A percentile compares a stretch with the other conserved stretches of the same genome.
Evolutionary conservation across 1,140 invertebrate genomes (phyloP).

Genomic region (Elymnias hypermnestra): DNA sequence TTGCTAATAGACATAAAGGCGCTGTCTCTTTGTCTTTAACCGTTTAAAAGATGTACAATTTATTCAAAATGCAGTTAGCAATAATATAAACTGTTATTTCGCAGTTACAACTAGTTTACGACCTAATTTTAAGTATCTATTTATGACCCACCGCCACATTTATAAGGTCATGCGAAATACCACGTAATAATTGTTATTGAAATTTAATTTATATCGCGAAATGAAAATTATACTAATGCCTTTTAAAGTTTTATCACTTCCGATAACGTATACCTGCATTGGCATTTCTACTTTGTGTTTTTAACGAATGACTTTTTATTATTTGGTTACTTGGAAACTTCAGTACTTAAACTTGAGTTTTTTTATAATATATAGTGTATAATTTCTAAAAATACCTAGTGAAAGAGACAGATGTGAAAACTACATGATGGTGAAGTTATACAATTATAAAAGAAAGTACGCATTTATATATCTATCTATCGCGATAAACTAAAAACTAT

Average conservation of each 20-base stretch:
- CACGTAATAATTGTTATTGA: slow-evolving; percentile 1
- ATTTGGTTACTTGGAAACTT: too few relatives aligned
- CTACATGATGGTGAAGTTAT: too few relatives aligned
- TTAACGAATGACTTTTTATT: too few relatives aligned
- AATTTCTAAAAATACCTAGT: too few relatives aligned
- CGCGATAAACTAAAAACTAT: too few relatives aligned
- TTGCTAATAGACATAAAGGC: too few relatives aligned
- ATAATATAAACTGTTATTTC: neutral
- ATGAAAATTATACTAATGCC: neutral
- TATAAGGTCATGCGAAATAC: slow-evolving; percentile 2
- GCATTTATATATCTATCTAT: too few relatives aligned
- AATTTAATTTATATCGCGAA: neutral
- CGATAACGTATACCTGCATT: slow-evolving; percentile 5
- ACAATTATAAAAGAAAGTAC: too few relatives aligned
- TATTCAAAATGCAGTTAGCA: slow-evolving; percentile 1
- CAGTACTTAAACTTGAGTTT: too few relatives aligned
- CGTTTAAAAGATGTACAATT: neutral
- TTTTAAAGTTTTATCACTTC: slow-evolving; percentile 6
- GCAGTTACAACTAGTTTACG: neutral
- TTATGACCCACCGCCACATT: neutral
- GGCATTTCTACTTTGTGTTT: neutral
- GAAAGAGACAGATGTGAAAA: too few relatives aligned
- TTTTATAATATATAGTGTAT: too few relatives aligned
- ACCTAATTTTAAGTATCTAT: neutral
- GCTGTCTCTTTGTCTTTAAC: neutral